Evolutionary conservation across 1,140 invertebrate genomes (phyloP), one percentile per base, ranked within the genome.

Genomic region (Nephila pilipes): DNA sequence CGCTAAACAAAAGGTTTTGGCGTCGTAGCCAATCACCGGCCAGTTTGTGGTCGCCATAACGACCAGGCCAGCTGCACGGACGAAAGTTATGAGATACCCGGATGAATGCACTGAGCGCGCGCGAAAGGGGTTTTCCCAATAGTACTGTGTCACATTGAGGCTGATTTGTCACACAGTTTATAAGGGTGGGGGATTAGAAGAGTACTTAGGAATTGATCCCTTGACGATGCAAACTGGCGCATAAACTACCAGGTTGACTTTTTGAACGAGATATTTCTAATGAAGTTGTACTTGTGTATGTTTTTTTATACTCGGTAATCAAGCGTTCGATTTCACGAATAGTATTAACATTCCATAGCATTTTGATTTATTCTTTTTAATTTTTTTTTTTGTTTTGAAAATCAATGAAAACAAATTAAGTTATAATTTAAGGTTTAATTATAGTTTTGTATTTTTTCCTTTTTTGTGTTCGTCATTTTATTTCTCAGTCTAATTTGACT

Each of bases 11-110:
- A 89, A 90, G 89, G 57, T 90, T 90, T 90, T 38, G 38, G 83
- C 81, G 81, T 80, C 55, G 54, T 81, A 81, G 69, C 92, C 92
- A 93, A 93, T 88, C 92, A 80, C 46, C 32, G 85, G 85, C 38
- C 65, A 93, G 92, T 93, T 87, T 65, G 92, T 36, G 92, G 92
- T 93, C 85, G 85, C 92, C 85, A 93, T 93, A 88, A 93, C 92
- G 85, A 93, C 92, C 54, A 63, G 57, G 58, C 65, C 92, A 93
- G 92, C 92, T 93, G 92, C 92, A 87, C 36, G 92, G 85, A 87
- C 85, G 63, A 46, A 63, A 87, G 92, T 87, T 93, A 80, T 87
- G 69, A 87, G 85, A 93, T 87, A 88, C 85, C 85, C 92, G 92
- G 92, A 93, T 93, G 92, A 81, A 93, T 60, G 81, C 79, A 85